Evolutionary conservation across 2,797 vertebrate species (phyloP).

Genomic region (Cyclura pinguis): DNA sequence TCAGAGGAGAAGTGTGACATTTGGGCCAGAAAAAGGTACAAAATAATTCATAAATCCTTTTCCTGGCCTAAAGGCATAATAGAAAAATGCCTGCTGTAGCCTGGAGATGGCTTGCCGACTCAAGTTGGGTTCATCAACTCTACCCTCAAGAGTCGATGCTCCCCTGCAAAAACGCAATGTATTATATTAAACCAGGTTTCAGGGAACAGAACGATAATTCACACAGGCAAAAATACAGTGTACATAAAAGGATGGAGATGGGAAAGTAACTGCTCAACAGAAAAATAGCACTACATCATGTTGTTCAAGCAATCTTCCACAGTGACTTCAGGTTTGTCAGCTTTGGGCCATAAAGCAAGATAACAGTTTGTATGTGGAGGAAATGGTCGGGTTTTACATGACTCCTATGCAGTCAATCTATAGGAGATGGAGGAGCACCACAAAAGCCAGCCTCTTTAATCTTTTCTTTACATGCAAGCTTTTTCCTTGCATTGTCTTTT

Average conservation of each 20-base stretch:
- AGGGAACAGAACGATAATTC: constrained; percentile 59
- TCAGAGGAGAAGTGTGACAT: constrained; percentile 64
- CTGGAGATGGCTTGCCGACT: constrained; percentile 40
- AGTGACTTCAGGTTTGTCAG: constrained; percentile 49
- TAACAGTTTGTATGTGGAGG: background rate
- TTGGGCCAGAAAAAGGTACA: constrained; percentile 68
- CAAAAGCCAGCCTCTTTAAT: constrained; percentile 36
- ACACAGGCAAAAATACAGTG: constrained; percentile 42
- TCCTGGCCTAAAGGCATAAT: constrained; percentile 64
- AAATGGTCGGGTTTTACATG: constrained; percentile 30
- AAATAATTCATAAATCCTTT: constrained; percentile 64
- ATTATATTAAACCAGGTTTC: constrained; percentile 60
- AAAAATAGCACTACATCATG: constrained; percentile 34
- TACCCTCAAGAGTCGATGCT: constrained; percentile 46
- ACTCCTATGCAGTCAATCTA: background rate
- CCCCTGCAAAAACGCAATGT: constrained; percentile 51
- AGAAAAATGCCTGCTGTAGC: constrained; percentile 51
- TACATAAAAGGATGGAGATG: constrained; percentile 36
- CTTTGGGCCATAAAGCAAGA: constrained; percentile 2
- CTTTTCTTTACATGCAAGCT: background rate
- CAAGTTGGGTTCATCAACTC: constrained; percentile 64
- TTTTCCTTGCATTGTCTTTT: background rate
- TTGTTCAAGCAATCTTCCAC: constrained; percentile 27
- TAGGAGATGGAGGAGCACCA: background rate
- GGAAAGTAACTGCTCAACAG: constrained; percentile 43